Conservation (phyloP, 1,140 invertebrate genomes). For the Hylyphantes graminicola region DNA sequence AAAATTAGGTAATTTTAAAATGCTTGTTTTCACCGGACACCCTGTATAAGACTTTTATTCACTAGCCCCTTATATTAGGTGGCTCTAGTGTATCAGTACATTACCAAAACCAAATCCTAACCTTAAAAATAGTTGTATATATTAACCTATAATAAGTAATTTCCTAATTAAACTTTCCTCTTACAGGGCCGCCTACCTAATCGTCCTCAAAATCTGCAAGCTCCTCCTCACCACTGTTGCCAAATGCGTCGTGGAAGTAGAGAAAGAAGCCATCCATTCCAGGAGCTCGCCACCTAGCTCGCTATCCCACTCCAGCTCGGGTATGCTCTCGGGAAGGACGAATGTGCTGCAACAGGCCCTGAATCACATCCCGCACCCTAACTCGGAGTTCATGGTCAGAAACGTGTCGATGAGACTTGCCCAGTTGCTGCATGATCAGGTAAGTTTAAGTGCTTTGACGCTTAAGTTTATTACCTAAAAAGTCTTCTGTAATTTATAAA, state of each 20-base stretch:
- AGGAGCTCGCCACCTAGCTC: slow-evolving; percentile 47
- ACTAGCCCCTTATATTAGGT: no score
- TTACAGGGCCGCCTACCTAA: slow-evolving; percentile 82
- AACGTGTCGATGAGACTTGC: slow-evolving; percentile 81
- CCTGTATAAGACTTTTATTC: no score
- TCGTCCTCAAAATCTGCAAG: slow-evolving; percentile 89
- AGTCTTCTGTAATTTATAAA: no score
- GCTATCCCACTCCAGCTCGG: slow-evolving; percentile 18
- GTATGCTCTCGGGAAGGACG: slow-evolving; percentile 63
- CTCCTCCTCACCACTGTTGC: slow-evolving; percentile 84
- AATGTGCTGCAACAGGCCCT: slow-evolving; percentile 81
- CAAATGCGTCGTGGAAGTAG: slow-evolving; percentile 69
- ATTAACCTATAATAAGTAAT: no score
- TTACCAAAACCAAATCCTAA: no score
- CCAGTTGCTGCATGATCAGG: slow-evolving; percentile 76
- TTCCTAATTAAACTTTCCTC: neutral
- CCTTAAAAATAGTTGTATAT: no score
- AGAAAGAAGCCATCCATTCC: slow-evolving; percentile 65
- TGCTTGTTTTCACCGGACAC: no score
- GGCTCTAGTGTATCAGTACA: no score
- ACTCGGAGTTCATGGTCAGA: slow-evolving; percentile 77
- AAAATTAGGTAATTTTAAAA: no score
- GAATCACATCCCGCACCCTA: slow-evolving; percentile 77
- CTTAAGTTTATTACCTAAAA: no score
- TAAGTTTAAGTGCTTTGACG: no score